Conservation (phyloP, 1,140 invertebrate genomes). For the Apocrypta bakeri region DNA sequence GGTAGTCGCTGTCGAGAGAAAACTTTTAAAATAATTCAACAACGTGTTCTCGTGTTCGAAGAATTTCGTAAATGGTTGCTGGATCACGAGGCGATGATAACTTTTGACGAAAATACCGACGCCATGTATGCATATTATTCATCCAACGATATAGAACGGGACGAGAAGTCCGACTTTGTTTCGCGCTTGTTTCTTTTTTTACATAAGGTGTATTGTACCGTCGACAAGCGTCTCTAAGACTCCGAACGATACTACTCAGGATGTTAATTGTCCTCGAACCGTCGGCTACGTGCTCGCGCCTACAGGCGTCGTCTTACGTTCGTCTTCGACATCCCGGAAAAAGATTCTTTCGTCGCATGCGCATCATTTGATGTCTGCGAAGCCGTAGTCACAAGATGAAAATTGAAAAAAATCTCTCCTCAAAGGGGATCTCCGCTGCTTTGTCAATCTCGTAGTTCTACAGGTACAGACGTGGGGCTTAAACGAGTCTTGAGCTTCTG, state of each 20-base stretch:
- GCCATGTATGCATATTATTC: neutral
- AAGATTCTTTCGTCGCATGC: slow-evolving; percentile 38
- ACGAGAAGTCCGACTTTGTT: slow-evolving; percentile 15
- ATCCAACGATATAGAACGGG: too few species aligned
- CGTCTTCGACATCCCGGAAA: slow-evolving; percentile 10
- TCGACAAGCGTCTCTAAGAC: slow-evolving; percentile 11
- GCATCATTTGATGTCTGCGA: slow-evolving; percentile 13
- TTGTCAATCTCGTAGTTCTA: slow-evolving; percentile 42
- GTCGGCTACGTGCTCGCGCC: slow-evolving; percentile 38
- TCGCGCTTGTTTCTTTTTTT: slow-evolving; percentile 11
- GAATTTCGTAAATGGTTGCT: neutral
- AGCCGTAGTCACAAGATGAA: slow-evolving; percentile 15
- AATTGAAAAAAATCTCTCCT: slow-evolving; percentile 19
- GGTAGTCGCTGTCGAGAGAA: neutral
- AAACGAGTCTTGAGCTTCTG: neutral
- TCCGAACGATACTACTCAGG: slow-evolving; percentile 15
- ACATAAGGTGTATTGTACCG: neutral
- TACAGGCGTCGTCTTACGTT: slow-evolving; percentile 32
- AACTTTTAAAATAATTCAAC: neutral
- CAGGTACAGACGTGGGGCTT: neutral
- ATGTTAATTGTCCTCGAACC: slow-evolving; percentile 37
- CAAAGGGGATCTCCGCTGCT: slow-evolving; percentile 46
- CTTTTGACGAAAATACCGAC: slow-evolving; percentile 1
- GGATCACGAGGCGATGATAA: neutral
- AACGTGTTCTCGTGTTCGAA: neutral